Conservation (phyloP, 2,113 vertebrate genomes). For the Cisticola juncidis region DNA sequence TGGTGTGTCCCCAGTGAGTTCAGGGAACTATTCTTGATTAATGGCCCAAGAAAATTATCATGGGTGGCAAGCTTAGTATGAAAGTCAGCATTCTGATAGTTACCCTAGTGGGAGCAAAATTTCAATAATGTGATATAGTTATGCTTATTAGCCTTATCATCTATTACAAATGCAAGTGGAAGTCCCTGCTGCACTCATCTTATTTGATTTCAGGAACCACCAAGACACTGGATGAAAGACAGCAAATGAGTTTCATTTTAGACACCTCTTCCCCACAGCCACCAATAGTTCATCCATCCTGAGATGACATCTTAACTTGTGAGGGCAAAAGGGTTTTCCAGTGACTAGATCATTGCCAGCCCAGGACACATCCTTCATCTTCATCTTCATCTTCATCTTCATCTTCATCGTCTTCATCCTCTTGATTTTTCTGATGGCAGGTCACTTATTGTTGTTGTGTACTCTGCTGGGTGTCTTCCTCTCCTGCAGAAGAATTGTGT, state of each 20-base stretch:
- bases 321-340: neutral
- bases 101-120: neutral
- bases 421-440: neutral
- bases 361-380: accelerated
- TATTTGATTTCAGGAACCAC: neutral
- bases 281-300: neutral
- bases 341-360: neutral
- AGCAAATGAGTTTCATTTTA: neutral
- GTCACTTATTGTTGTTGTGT: neutral
- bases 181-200: neutral
- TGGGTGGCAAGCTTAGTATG: neutral
- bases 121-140: neutral
- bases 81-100: neutral
- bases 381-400: neutral
- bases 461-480: neutral
- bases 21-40: neutral
- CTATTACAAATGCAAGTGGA: neutral
- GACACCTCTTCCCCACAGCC: neutral
- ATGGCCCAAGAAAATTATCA: neutral
- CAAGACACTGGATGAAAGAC: neutral
- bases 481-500: neutral
- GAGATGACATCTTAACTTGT: neutral
- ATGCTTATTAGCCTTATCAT: neutral
- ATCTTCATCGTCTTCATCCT: neutral
- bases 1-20: neutral